Evolutionary conservation across 2,113 vertebrate genomes (phyloP).

Genomic region (Saccopteryx bilineata): DNA sequence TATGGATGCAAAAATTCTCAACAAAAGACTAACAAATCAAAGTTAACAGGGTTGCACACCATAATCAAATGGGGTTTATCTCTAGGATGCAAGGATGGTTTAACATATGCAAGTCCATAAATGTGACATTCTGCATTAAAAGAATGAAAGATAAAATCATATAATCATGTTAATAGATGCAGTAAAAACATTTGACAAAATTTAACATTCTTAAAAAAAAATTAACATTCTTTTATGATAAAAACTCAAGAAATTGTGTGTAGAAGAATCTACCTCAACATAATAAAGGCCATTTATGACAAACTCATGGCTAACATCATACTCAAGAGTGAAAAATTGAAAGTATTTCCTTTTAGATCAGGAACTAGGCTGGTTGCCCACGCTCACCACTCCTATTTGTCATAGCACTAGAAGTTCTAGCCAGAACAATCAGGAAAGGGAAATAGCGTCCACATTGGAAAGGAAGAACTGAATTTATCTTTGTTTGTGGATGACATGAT

Average conservation of each 20-base stretch:
- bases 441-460: not conserved
- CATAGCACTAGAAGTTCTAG: not conserved
- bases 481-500: not conserved
- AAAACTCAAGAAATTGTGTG: not conserved
- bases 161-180: not conserved
- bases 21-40: not conserved
- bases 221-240: not conserved
- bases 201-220: not conserved
- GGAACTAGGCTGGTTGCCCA: not conserved
- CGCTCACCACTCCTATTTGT: not conserved
- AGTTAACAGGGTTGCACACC: not conserved
- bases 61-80: not conserved
- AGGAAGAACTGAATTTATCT: not conserved
- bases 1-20: not conserved
- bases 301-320: not conserved
- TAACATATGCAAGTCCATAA: not conserved
- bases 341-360: slow-evolving; percentile 1
- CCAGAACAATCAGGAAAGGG: not conserved
- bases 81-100: not conserved
- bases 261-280: not conserved
- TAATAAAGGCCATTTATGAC: not conserved
- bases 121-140: not conserved
- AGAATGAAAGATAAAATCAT: not conserved
- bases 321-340: not conserved
- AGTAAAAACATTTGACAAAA: not conserved